These are phyloP conservation scores for Echinarachnius parma DNA, from an alignment of 53 echinoderm and acorn worm genomes.

Conservation along the genomic window DNA sequence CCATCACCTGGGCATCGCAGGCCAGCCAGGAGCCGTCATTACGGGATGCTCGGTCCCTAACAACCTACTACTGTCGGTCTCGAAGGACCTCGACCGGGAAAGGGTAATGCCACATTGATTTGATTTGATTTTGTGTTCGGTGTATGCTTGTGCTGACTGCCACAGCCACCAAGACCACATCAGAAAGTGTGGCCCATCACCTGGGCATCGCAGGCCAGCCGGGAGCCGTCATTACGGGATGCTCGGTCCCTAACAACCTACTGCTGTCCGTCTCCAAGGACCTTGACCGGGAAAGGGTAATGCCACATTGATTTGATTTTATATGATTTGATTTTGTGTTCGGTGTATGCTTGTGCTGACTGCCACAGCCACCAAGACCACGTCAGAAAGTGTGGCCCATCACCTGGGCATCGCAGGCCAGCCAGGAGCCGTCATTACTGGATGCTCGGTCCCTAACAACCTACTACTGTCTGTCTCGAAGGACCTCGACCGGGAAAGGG, in stretches of 20 bases:
- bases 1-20: constrained; percentile 79
- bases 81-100: constrained; percentile 82
- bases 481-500: constrained; percentile 83
- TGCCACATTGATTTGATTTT: too few species aligned
- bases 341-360: constrained; percentile 91
- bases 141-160: constrained; percentile 96
- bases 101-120: too few species aligned
- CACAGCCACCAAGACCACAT: constrained; percentile 92
- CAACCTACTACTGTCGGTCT: constrained; percentile 80
- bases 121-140: constrained; percentile 83
- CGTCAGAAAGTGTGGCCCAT: constrained; percentile 85
- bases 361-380: constrained; percentile 93
- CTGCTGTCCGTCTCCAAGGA: constrained; percentile 84
- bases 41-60: constrained; percentile 85
- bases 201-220: constrained; percentile 69
- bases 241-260: constrained; percentile 83
- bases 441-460: constrained; percentile 84
- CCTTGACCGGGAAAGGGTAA: constrained; percentile 80
- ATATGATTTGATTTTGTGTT: constrained; percentile 91
- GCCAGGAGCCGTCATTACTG: constrained; percentile 75
- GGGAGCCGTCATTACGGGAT: constrained; percentile 83
- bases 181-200: constrained; percentile 87
- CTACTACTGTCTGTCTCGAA: constrained; percentile 80
- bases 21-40: constrained; percentile 69
- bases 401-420: constrained; percentile 79